Evolutionary conservation across 2,888 invertebrate species (phyloP), one percentile per base, ranked within the genome.

Genomic region (Tachina lurida): DNA sequence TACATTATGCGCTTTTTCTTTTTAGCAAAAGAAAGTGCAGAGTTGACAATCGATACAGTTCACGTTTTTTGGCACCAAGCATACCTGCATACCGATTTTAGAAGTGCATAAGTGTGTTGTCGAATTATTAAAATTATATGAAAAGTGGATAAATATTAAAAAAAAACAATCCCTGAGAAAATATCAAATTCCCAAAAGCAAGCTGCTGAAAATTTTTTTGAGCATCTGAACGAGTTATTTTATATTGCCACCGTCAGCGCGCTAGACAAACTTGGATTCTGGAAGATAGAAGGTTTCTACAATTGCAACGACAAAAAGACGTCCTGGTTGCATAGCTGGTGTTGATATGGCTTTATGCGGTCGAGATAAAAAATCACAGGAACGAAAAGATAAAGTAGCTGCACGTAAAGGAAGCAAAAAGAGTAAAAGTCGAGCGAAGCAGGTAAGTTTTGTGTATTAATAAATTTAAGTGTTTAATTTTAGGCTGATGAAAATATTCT

Each of bases 1-100:
- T 71, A 71, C 56, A 71, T 56, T 56, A 71, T 71, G n/a, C 43
- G 41, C 43, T 71, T 56, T 71, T 56, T 56, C n/a, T 12, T 71
- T 54, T 43, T 31, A 19, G 56, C 56, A 56, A 71, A 56, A 45
- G 56, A 22, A 41, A 43, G 56, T 56, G 56, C 71, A 43, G 56
- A 70, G 43, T 19, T 70, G 17, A 5, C 56, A 49, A 52, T 49
- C 1, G 49, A 31, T 39, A 7, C 49, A 13, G 52, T 68, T 22
- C 1, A 52, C 52, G 31, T 22, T 68, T 52, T 68, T 52, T 52
- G 67, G 67, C 15, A 52, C 31, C 67, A 68, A 49, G 22, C 49
- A 68, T n/a, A n/a, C n/a, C n/a, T 52, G 67, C 3, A 22, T 3
- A 22, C 22, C 22, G 22, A 22, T 22, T 22, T 3, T 1, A 22